These are phyloP conservation scores for Dasyurus viverrinus DNA, from an alignment of 2,113 vertebrate genomes.

Conservation along the genomic window DNA sequence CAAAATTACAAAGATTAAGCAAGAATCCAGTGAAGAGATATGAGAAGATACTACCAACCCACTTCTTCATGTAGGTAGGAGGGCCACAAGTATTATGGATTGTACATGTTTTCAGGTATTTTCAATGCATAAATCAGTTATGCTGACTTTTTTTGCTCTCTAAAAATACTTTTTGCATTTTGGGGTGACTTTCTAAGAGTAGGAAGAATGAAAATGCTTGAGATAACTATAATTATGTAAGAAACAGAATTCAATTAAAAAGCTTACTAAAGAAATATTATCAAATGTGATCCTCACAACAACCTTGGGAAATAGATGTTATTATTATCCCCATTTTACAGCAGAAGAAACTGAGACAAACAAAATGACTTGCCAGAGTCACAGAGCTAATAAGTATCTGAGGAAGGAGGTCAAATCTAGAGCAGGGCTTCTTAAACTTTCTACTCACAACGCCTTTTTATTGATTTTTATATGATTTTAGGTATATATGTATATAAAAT, in stretches of 20 bases:
- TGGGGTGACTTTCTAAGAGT: background rate
- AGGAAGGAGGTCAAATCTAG: background rate
- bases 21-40: background rate
- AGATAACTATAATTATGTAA: background rate
- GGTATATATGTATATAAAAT: too few relatives aligned
- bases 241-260: background rate
- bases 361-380: background rate
- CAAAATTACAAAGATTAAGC: too few relatives aligned
- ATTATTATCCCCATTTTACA: background rate
- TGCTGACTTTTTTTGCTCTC: too few relatives aligned
- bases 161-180: background rate
- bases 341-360: background rate
- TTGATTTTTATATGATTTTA: too few relatives aligned
- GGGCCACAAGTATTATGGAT: background rate
- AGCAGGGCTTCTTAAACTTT: background rate
- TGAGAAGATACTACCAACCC: background rate
- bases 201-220: background rate
- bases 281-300: background rate
- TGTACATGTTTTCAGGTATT: background rate
- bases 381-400: background rate
- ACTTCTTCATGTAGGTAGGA: background rate
- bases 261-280: background rate
- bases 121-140: background rate
- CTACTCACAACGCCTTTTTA: too few relatives aligned
- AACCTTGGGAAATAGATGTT: background rate